Evolutionary conservation across 2,797 vertebrate species (phyloP).

Genomic region (Lutjanus argentimaculatus): DNA sequence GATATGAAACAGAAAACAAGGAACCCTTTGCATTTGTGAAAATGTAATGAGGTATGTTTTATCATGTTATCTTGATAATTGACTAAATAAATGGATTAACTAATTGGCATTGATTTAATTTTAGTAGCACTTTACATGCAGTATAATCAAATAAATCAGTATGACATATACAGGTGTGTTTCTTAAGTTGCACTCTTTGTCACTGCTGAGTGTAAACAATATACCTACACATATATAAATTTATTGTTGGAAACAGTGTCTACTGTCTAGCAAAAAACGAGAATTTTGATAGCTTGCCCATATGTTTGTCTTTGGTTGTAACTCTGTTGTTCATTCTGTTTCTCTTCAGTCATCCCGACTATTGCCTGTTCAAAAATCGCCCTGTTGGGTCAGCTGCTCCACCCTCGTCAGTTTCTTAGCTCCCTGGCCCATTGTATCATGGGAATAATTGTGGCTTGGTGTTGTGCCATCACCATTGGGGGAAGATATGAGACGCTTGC

Average conservation of each 20-base stretch:
- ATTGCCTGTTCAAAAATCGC: slow-evolving; percentile 94
- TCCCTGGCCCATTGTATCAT: slow-evolving; percentile 89
- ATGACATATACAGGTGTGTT: background rate
- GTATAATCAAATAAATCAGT: background rate
- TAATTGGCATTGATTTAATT: background rate
- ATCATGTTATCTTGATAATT: background rate
- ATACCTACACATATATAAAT: background rate
- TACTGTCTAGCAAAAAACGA: background rate
- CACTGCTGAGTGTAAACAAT: background rate
- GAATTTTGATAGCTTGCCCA: background rate
- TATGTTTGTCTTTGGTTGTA: background rate
- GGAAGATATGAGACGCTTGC: slow-evolving; percentile 88
- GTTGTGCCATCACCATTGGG: slow-evolving; percentile 89
- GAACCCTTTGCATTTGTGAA: background rate
- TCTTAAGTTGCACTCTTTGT: background rate
- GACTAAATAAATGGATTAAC: background rate
- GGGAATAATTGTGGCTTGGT: slow-evolving; percentile 94
- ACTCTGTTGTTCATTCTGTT: slow-evolving; percentile 13
- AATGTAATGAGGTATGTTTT: background rate
- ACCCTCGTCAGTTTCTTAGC: slow-evolving; percentile 92
- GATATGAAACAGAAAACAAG: background rate
- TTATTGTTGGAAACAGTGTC: background rate
- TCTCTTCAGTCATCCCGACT: slow-evolving; percentile 90
- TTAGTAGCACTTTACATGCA: background rate
- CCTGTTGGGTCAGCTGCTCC: slow-evolving; percentile 91